Conservation (phyloP, 2,888 invertebrate species). For the Pristionchus maxplancki region DNA sequence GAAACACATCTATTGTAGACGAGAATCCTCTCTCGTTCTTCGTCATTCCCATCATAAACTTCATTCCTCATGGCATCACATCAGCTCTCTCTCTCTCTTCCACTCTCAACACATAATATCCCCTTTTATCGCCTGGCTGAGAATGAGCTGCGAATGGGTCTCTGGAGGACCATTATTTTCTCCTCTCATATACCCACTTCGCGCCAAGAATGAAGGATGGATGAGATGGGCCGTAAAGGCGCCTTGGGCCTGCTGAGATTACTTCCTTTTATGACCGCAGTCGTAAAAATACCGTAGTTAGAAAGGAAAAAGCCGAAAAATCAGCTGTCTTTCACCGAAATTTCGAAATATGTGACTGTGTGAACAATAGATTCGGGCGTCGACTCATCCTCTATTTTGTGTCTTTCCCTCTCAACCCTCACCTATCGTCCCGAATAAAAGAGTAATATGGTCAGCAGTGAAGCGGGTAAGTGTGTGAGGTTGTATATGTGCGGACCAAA, state of each 20-base stretch:
- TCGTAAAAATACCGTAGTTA: not conserved
- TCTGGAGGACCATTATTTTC: slow-evolving; percentile 26
- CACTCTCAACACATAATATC: slow-evolving; percentile 37
- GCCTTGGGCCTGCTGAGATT: not conserved
- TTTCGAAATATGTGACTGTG: not conserved
- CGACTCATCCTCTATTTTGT: not conserved
- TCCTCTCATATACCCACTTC: not conserved
- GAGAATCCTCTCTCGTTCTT: not conserved
- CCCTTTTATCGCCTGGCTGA: not conserved
- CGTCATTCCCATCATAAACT: not conserved
- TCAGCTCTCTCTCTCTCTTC: too few species aligned
- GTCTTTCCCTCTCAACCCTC: slow-evolving; percentile 4
- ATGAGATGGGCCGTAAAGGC: slow-evolving; percentile 27
- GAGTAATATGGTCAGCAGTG: slow-evolving; percentile 36
- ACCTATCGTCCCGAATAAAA: slow-evolving; percentile 38
- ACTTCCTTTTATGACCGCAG: not conserved
- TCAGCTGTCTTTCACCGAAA: not conserved
- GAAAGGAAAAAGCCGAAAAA: not conserved
- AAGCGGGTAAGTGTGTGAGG: not conserved
- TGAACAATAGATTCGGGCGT: not conserved
- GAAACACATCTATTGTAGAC: not conserved
- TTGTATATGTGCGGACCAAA: not conserved
- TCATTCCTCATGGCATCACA: not conserved
- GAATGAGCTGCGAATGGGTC: slow-evolving; percentile 38
- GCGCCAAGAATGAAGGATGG: slow-evolving; percentile 31